Conservation (phyloP, 2,797 vertebrate species). For the Malacoraja senta region DNA sequence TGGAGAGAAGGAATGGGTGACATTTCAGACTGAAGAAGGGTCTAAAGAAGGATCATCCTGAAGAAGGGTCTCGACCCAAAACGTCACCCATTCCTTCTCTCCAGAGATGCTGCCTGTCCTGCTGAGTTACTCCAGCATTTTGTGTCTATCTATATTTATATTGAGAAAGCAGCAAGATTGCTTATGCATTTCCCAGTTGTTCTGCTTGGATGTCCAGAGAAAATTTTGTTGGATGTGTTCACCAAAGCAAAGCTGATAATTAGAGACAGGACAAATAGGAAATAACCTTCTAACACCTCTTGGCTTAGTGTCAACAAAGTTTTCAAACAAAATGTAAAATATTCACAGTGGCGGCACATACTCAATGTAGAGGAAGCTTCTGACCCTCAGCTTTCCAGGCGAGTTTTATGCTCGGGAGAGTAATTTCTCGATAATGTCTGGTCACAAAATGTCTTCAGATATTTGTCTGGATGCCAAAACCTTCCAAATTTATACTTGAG, state of each 20-base stretch:
- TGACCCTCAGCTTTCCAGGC: background rate
- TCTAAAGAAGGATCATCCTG: too few species aligned
- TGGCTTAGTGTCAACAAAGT: background rate
- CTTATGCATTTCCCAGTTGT: background rate
- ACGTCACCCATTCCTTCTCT: too few species aligned
- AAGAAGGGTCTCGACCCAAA: too few species aligned
- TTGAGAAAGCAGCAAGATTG: background rate
- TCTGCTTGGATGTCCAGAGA: background rate
- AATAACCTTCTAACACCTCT: background rate
- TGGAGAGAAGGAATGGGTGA: too few species aligned
- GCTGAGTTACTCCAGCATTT: too few species aligned
- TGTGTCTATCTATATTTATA: background rate
- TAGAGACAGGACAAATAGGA: background rate
- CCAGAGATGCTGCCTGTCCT: too few species aligned
- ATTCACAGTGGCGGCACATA: background rate
- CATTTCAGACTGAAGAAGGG: too few species aligned
- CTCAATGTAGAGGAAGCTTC: background rate
- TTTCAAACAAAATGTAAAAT: background rate
- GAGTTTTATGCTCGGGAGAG: background rate
- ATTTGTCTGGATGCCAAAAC: background rate
- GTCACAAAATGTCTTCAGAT: background rate
- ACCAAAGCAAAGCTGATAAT: background rate
- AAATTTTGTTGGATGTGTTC: background rate
- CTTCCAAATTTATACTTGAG: background rate
- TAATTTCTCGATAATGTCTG: background rate